A percentile compares a stretch with the other conserved stretches of the same genome.
These are phyloP conservation scores for Gortyna flavago DNA, from an alignment of 2,888 invertebrate species.

Conservation along the genomic window DNA sequence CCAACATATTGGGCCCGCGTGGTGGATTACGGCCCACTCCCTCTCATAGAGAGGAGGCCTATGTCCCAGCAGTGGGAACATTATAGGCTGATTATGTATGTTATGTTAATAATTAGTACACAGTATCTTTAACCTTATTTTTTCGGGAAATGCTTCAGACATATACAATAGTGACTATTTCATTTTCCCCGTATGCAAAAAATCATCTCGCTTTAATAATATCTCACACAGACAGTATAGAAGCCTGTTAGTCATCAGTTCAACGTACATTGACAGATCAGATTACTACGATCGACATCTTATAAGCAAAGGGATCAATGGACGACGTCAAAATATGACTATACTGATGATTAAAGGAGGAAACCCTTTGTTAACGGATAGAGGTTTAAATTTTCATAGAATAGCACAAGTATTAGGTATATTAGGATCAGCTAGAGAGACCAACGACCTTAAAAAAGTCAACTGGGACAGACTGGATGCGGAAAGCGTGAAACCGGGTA, in stretches of 20 bases:
- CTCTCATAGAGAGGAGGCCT: too few species aligned
- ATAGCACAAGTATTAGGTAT: not conserved
- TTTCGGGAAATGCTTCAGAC: not conserved
- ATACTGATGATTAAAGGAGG: conserved; percentile 5
- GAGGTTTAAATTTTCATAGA: not conserved
- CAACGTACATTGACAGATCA: conserved; percentile 35
- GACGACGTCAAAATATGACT: conserved; percentile 17
- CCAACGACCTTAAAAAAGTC: not conserved
- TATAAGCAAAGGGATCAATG: conserved; percentile 44
- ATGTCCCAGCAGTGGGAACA: too few species aligned
- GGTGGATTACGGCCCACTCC: too few species aligned
- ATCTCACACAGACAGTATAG: conserved; percentile 5
- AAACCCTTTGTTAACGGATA: not conserved
- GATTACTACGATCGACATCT: conserved; percentile 32
- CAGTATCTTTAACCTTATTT: not conserved
- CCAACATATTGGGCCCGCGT: too few species aligned
- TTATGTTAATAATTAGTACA: too few species aligned
- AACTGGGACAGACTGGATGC: not conserved
- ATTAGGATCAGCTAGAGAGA: not conserved
- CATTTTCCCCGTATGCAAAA: not conserved
- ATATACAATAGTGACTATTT: not conserved
- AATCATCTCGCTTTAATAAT: not conserved
- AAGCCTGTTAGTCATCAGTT: conserved; percentile 22
- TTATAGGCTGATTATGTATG: too few species aligned
- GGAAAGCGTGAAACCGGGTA: not conserved